Evolutionary conservation across 2,113 vertebrate genomes (phyloP).

Genomic region (chimpanzee (Pan troglodytes)): DNA sequence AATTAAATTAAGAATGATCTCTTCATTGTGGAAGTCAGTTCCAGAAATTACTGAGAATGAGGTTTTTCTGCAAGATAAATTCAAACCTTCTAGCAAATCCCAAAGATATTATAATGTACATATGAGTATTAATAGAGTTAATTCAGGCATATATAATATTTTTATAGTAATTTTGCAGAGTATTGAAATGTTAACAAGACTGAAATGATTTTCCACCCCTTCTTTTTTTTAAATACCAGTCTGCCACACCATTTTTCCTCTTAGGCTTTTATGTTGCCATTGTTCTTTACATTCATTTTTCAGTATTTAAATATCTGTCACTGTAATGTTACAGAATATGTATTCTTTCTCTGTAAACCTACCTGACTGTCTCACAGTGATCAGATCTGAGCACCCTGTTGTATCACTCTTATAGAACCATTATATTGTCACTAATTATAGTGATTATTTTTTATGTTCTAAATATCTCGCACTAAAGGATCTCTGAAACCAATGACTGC

Average conservation of each 20-base stretch:
- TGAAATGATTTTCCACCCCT: background rate
- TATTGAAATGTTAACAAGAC: background rate
- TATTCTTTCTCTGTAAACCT: background rate
- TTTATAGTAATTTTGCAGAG: background rate
- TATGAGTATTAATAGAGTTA: background rate
- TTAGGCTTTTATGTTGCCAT: background rate
- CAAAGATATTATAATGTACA: background rate
- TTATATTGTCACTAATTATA: background rate
- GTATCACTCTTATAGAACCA: background rate
- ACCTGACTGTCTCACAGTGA: background rate
- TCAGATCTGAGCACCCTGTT: background rate
- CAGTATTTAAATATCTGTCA: background rate
- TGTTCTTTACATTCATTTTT: constrained; percentile 5
- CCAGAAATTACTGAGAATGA: background rate
- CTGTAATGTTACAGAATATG: background rate
- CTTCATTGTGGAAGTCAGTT: background rate
- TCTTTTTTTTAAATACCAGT: background rate
- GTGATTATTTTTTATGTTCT: background rate
- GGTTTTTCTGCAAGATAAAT: background rate
- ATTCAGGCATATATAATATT: background rate
- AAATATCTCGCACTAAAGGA: background rate
- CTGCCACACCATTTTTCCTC: background rate
- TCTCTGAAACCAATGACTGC: background rate
- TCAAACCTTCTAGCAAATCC: background rate
- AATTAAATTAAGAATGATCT: background rate